Percentiles rank a stretch among this genome's conserved stretches.
phyloP scores from a whole-genome alignment of 2,113 vertebrate species.

The Sylvietta virens region DNA sequence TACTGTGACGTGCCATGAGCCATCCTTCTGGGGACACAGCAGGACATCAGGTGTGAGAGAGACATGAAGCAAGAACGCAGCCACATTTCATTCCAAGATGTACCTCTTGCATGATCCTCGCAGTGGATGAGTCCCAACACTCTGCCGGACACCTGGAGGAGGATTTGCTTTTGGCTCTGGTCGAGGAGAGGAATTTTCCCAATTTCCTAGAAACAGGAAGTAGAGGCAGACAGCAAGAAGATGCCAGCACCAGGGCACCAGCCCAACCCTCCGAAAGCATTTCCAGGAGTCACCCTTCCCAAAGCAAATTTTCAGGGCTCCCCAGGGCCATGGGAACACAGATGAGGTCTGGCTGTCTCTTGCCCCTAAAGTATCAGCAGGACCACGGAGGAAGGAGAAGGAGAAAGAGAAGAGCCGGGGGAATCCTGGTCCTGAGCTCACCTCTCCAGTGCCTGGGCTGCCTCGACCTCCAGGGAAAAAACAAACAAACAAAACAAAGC shows the following conservation, averaged over 20 bases:
- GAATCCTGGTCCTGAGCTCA: background rate
- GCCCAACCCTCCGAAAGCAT: background rate
- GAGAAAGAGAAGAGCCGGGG: accelerated
- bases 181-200: background rate
- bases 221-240: background rate
- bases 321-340: accelerated
- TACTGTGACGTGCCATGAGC: accelerated
- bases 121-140: accelerated
- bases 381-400: accelerated
- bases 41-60: background rate
- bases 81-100: accelerated
- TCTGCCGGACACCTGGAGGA: background rate
- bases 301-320: accelerated
- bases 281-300: accelerated
- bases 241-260: background rate
- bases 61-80: background rate
- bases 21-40: accelerated
- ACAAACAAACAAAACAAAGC: background rate
- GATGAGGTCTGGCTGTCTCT: accelerated
- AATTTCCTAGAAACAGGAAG: background rate
- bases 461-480: accelerated
- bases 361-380: accelerated
- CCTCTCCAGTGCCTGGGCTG: accelerated
- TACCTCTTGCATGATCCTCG: accelerated
- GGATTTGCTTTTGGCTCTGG: background rate